phyloP scores from a whole-genome alignment of 2,888 invertebrate genomes.

The Dastarcus helophoroides region DNA sequence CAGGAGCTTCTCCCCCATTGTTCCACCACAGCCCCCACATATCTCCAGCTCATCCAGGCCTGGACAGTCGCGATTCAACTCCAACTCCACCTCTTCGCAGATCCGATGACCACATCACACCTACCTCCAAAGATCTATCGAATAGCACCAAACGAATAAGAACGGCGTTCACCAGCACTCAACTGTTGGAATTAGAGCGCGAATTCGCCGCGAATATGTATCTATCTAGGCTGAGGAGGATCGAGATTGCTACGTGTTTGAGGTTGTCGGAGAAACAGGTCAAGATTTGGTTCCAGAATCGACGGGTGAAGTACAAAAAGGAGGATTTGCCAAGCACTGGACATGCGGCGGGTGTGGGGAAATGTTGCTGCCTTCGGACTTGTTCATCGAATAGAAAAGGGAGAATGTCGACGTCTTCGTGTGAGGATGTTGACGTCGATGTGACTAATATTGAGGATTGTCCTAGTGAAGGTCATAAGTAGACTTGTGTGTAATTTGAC shows the following conservation, averaged over 20 bases:
- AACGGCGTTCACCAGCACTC: conserved; percentile 87
- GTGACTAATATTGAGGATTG: conserved; percentile 31
- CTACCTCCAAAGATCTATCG: conserved; percentile 43
- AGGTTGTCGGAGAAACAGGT: too few relatives aligned
- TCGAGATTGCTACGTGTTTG: conserved; percentile 90
- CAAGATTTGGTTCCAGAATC: conserved; percentile 91
- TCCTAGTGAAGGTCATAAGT: not conserved
- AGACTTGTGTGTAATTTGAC: too few relatives aligned
- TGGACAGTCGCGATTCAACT: conserved; percentile 42
- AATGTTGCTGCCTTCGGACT: conserved; percentile 43
- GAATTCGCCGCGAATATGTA: conserved; percentile 89
- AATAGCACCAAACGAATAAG: conserved; percentile 82
- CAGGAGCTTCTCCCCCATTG: conserved; percentile 13
- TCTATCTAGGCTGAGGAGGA: conserved; percentile 73
- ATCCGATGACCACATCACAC: conserved; percentile 37
- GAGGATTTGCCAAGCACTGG: conserved; percentile 52
- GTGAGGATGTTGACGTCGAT: conserved; percentile 34
- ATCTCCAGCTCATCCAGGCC: conserved; percentile 18
- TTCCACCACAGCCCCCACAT: conserved; percentile 14
- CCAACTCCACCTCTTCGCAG: conserved; percentile 44
- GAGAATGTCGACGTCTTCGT: conserved; percentile 24
- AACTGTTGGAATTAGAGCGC: conserved; percentile 74
- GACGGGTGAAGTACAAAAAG: conserved; percentile 87
- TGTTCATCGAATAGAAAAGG: conserved; percentile 29
- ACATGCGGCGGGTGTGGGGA: conserved; percentile 17